Evolutionary conservation across 2,888 invertebrate species (phyloP), one percentile per base, ranked within the genome.

Genomic region (Calameuta pallipes): DNA sequence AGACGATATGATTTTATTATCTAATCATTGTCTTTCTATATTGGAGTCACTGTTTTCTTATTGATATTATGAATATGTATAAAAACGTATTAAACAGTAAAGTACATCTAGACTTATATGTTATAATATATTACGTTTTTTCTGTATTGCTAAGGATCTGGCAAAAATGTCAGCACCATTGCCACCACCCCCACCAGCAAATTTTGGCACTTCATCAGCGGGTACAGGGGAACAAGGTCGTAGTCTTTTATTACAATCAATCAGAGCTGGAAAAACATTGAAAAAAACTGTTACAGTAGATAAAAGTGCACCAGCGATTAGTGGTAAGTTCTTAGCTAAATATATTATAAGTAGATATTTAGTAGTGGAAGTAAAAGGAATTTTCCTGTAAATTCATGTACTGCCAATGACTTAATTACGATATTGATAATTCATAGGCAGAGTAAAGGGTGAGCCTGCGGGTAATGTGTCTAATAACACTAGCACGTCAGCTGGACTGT

Each of bases 221-320:
- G 88, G 92, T 77, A 89, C 92, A n/a, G 90, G 92, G 0, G 92
- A 93, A n/a, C 92, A 92, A 73, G 93, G 93, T 80, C 93, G 97
- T 88, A 94, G 94, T 86, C 94, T 96, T 74, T 92, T 98, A 79
- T 92, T 98, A 73, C 95, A 94, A 87, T 96, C 97, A 15, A 98
- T 98, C 87, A 94, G 97, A 86, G 95, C 95, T 90, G 98, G 98
- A 79, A 92, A 95, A 76, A 94, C 94, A 87, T 92, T 98, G 83
- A 97, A 96, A 91, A 98, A 97, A 92, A 94, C 97, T 77, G 95
- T 95, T 0, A 98, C 98, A n/a, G 95, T 96, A 87, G 98, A 98
- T 90, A 96, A 97, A 92, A 98, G 98, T 94, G 95, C 94, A 76
- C 98, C 98, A 0, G 91, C 94, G 75, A 92, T 97, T 84, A 93